Base-by-base conservation (phyloP, 2,797 vertebrate genomes). In the Sylvilagus floridanus region DNA sequence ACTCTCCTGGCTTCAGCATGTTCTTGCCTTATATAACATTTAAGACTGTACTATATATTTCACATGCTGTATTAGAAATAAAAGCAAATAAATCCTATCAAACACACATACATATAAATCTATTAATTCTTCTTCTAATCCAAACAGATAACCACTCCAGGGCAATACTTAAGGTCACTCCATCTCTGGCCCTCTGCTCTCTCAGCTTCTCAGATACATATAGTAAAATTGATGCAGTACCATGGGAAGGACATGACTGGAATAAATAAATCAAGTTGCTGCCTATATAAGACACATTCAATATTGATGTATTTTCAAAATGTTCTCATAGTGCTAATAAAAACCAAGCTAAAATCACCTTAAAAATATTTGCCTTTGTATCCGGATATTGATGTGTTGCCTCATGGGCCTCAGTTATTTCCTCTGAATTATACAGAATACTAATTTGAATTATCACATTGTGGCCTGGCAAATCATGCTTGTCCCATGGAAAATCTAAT, bases 301-400 rank as follows among this genome's bases (percentile, higher is more conserved):
- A 93, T 57, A 90, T 79, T 84, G 47, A 71, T 22, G 5, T 68
- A 37, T 24, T 72, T 92, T 88, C 28, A 21, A 93, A 96, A 86
- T 83, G 22, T 78, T 96, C 69, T 71, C 4, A n/a, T 24, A 90
- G 0, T 77, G 0, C 11, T 54, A 26, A 92, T 86, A 69, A 75
- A 84, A 92, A 68, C 10, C 62, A 17, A 87, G 19, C 81, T 50
- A 83, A 95, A 90, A 60, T 84, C 4, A 81, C 28, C n/a, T 90
- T 81, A 42, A 91, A 94, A 94, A 93, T 32, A 52, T 0, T 81
- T 21, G 37, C 16, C 17, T 87, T 91, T 75, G 26, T 5, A 65
- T 82, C 12, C 11, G 84, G 32, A 13, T 26, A 90, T 93, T 76
- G 47, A 62, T 93, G 62, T 62, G n/a, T 13, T 83, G 47, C 93